phyloP scores from a whole-genome alignment of 2,113 vertebrate genomes.

The Melanotaenia duboulayi region DNA sequence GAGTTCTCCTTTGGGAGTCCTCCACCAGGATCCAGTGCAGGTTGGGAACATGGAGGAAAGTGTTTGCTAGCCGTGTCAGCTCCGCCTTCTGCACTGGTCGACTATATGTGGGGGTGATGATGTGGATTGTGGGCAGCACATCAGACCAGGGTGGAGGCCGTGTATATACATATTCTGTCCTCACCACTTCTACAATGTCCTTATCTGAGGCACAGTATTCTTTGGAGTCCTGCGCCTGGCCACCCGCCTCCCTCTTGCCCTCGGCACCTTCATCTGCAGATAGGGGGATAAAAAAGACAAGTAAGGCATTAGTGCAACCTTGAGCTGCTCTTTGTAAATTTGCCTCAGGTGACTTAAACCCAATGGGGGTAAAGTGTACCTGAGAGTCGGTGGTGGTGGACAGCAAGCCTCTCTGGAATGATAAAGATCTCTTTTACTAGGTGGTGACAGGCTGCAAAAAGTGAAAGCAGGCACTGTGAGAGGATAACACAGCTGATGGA shows the following conservation, averaged over 20 bases:
- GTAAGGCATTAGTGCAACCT: conserved; percentile 79
- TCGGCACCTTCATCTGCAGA: conserved; percentile 91
- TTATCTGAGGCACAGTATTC: conserved; percentile 97
- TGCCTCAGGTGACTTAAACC: conserved; percentile 80
- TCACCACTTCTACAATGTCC: conserved; percentile 98
- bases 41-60: conserved; percentile 95
- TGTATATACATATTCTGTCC: conserved; percentile 98
- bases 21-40: conserved; percentile 99
- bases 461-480: conserved; percentile 84
- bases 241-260: conserved; percentile 83
- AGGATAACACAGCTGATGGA: conserved; percentile 75
- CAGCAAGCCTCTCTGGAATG: conserved; percentile 86
- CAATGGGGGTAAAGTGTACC: conserved; percentile 81
- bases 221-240: conserved; percentile 90
- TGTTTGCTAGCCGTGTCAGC: conserved; percentile 95
- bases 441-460: conserved; percentile 87
- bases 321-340: conserved; percentile 70
- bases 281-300: conserved; percentile 75
- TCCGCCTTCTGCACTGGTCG: conserved; percentile 97
- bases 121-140: conserved; percentile 95
- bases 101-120: conserved; percentile 97
- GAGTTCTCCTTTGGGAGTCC: conserved; percentile 91
- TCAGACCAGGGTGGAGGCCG: conserved; percentile 96
- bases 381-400: conserved; percentile 82
- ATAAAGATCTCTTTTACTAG: conserved; percentile 90